A percentile compares a stretch with the other conserved stretches of the same genome.
These are phyloP conservation scores for Rotaria socialis DNA, from an alignment of 2,888 invertebrate genomes.

Conservation along the genomic window DNA sequence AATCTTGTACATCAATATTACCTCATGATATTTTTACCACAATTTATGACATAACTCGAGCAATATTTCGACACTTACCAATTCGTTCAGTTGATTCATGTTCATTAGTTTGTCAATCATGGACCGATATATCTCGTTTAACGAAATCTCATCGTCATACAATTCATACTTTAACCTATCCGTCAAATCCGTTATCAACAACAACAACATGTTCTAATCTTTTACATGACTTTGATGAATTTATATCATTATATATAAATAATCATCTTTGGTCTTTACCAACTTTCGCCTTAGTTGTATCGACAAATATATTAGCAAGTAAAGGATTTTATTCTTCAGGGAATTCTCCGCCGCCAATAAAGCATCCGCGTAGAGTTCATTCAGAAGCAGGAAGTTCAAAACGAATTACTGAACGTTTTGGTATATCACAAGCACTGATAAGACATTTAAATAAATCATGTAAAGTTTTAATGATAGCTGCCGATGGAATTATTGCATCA, in stretches of 20 bases:
- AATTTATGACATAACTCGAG: not conserved
- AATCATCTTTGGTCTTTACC: not conserved
- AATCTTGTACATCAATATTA: not conserved
- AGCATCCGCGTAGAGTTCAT: not conserved
- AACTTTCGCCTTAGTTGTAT: not conserved
- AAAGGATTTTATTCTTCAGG: not conserved
- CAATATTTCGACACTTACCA: not conserved
- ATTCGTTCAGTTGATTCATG: slow-evolving; percentile 29
- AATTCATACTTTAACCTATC: slow-evolving; percentile 47
- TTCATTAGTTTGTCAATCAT: slow-evolving; percentile 49
- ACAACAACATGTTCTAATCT: slow-evolving; percentile 32
- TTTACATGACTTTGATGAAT: not conserved
- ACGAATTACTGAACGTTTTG: not conserved
- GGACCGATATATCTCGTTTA: slow-evolving; percentile 48
- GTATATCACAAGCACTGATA: not conserved
- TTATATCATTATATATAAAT: not conserved
- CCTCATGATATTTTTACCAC: not conserved
- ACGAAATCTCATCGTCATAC: slow-evolving; percentile 45
- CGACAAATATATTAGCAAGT: slow-evolving; percentile 16
- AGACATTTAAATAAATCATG: slow-evolving; percentile 48
- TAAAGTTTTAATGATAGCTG: slow-evolving; percentile 48
- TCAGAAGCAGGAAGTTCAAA: not conserved
- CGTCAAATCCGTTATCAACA: slow-evolving; percentile 39
- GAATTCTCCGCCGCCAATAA: not conserved
- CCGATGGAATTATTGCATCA: slow-evolving; percentile 49